These are phyloP conservation scores for Phrynocephalus forsythii DNA, from an alignment of 2,797 vertebrate genomes.

Conservation along the genomic window DNA sequence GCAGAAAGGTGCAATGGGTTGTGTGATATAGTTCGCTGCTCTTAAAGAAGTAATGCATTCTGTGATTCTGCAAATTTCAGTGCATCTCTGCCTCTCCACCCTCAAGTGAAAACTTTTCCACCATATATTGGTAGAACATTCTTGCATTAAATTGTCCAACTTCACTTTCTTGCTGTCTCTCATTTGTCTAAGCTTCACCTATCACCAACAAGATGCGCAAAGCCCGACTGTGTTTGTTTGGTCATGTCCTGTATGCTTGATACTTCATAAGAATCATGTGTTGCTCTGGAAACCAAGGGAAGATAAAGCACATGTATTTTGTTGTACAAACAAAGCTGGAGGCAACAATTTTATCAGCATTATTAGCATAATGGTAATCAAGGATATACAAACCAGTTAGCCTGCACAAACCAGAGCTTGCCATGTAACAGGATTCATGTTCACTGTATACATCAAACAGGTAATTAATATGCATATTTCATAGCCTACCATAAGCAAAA, in stretches of 20 bases:
- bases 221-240: too few species aligned
- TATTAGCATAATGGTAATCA: slow-evolving; percentile 65
- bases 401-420: slow-evolving; percentile 50
- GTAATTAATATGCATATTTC: slow-evolving; percentile 36
- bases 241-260: neutral
- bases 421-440: slow-evolving; percentile 38
- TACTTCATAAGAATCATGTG: slow-evolving; percentile 43
- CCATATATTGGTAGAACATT: neutral
- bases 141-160: neutral
- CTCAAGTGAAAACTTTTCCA: neutral
- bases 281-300: slow-evolving; percentile 47
- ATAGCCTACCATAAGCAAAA: slow-evolving; percentile 29
- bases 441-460: slow-evolving; percentile 41
- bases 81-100: neutral
- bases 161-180: too few species aligned
- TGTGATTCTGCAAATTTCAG: neutral
- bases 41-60: neutral
- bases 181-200: too few species aligned
- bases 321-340: slow-evolving; percentile 49
- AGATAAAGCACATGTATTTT: slow-evolving; percentile 44
- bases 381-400: slow-evolving; percentile 52
- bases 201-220: too few species aligned
- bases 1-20: neutral
- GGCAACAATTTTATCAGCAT: slow-evolving; percentile 57
- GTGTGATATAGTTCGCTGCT: neutral